phyloP scores from a whole-genome alignment of 2,113 vertebrate species.

The Accipiter cooperii region DNA sequence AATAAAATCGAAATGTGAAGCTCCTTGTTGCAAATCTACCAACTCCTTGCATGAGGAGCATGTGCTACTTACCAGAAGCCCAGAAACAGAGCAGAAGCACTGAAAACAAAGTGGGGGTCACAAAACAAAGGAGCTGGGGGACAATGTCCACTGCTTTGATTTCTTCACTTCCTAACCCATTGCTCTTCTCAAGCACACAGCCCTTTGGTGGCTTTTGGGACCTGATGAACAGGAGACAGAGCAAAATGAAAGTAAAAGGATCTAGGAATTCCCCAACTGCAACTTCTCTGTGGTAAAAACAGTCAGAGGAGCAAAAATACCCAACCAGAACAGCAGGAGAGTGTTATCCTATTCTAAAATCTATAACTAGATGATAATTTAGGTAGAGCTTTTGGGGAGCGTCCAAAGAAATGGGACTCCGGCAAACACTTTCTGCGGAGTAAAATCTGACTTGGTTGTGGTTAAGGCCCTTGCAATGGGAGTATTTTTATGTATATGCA shows the following conservation, averaged over 20 bases:
- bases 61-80: not conserved
- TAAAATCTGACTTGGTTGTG: not conserved
- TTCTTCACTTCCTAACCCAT: not conserved
- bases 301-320: not conserved
- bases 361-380: not conserved
- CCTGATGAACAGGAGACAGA: rapidly evolving
- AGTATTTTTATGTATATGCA: not conserved
- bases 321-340: too few relatives aligned
- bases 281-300: not conserved
- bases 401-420: not conserved
- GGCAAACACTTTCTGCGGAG: not conserved
- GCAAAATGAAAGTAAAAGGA: conserved; percentile 20
- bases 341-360: not conserved
- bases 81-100: not conserved
- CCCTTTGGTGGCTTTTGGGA: rapidly evolving
- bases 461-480: not conserved
- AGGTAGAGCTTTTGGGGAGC: not conserved
- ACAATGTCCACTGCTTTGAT: not conserved
- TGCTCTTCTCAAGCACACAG: rapidly evolving
- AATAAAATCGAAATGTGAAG: not conserved
- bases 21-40: not conserved
- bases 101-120: not conserved
- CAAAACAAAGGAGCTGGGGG: not conserved
- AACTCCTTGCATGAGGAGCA: not conserved
- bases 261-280: not conserved